A percentile compares a stretch with the other conserved stretches of the same genome.
These are phyloP conservation scores for Danio tinwini DNA, from an alignment of 2,797 vertebrate genomes.

Conservation along the genomic window DNA sequence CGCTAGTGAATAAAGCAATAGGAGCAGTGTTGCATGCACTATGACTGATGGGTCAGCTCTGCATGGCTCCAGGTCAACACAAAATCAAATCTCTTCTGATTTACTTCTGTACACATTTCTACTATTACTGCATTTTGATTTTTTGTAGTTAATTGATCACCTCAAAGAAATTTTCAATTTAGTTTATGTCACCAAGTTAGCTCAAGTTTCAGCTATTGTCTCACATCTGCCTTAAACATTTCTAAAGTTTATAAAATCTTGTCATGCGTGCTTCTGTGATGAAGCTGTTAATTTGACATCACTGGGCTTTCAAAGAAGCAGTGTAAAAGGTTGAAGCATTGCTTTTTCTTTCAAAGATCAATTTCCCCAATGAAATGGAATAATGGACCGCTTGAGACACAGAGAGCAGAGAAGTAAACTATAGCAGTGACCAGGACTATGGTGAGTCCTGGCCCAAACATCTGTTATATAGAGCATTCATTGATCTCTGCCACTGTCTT, in stretches of 20 bases:
- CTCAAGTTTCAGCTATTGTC: neutral
- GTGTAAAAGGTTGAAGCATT: neutral
- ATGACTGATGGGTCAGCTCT: neutral
- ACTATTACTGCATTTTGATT: neutral
- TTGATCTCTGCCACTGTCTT: conserved; percentile 65
- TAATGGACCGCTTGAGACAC: conserved; percentile 36
- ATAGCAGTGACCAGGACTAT: conserved; percentile 66
- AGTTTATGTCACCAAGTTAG: neutral
- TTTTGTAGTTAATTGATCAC: neutral
- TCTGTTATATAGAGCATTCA: conserved; percentile 73
- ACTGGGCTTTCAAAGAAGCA: neutral
- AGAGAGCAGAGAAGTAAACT: conserved; percentile 73
- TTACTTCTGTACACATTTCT: neutral
- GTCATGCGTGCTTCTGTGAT: neutral
- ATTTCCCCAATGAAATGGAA: neutral
- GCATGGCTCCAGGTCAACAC: neutral
- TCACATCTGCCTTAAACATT: no score
- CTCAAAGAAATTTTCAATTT: neutral
- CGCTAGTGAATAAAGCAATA: conserved; percentile 11
- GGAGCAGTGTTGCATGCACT: conserved; percentile 1
- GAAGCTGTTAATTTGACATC: neutral
- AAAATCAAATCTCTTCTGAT: neutral
- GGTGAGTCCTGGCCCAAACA: conserved; percentile 70
- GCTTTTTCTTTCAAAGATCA: neutral
- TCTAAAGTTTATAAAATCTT: neutral